Percentiles rank a stretch among this genome's conserved stretches.
These are phyloP conservation scores for Bombyx mandarina DNA, from an alignment of 1,140 invertebrate genomes.

Conservation along the genomic window DNA sequence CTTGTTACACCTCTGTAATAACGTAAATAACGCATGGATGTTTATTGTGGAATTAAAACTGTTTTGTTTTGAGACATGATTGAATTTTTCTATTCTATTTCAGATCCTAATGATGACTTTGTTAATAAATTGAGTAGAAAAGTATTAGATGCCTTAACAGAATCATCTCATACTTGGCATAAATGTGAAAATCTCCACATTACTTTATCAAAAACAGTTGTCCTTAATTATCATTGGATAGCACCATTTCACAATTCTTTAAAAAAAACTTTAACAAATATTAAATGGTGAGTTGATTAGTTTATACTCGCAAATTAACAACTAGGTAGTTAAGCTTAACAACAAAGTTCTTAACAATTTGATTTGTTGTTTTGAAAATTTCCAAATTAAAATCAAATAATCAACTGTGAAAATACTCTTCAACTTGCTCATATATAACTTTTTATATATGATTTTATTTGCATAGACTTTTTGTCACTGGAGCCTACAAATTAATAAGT, in stretches of 20 bases:
- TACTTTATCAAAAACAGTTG: constrained; percentile 58
- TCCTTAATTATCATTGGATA: constrained; percentile 51
- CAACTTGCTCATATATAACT: no score
- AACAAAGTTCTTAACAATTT: no score
- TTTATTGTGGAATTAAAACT: background rate
- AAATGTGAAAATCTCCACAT: constrained; percentile 54
- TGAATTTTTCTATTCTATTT: background rate
- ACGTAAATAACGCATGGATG: no score
- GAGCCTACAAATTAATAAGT: no score
- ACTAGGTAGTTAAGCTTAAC: no score
- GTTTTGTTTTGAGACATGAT: background rate
- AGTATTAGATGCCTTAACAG: constrained; percentile 22
- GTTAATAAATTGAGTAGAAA: constrained; percentile 24
- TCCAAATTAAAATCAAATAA: no score
- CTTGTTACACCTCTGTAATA: no score
- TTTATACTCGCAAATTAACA: background rate
- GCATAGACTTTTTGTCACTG: no score
- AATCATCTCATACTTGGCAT: constrained; percentile 25
- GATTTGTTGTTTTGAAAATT: no score
- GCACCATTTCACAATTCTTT: constrained; percentile 36
- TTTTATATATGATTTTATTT: no score
- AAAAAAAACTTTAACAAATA: constrained; percentile 22
- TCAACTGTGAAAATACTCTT: no score
- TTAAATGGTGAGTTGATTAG: constrained; percentile 28
- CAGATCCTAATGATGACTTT: constrained; percentile 1